Evolutionary conservation across 2,888 invertebrate species (phyloP).

Genomic region (Drosophila robusta): DNA sequence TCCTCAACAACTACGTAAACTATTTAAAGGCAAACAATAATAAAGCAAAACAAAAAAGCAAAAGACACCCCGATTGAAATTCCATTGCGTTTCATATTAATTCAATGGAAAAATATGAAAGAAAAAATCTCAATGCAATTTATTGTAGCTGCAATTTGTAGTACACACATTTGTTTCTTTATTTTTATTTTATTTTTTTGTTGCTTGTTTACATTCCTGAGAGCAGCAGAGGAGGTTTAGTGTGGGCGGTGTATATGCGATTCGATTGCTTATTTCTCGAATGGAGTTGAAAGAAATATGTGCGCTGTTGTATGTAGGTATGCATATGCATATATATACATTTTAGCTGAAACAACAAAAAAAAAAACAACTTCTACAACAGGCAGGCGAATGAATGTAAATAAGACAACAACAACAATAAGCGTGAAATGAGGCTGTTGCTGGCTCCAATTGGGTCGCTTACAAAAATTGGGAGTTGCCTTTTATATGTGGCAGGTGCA

Average conservation of each 20-base stretch:
- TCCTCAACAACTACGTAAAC: not conserved
- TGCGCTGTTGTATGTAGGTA: conserved; percentile 23
- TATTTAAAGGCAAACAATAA: not conserved
- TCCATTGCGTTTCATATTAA: conserved; percentile 6
- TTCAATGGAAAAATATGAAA: conserved; percentile 13
- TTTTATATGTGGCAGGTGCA: conserved; percentile 35
- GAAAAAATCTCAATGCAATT: conserved; percentile 21
- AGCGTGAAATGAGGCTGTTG: conserved; percentile 9
- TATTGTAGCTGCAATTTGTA: conserved; percentile 21
- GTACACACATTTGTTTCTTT: conserved; percentile 9
- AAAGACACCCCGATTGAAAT: conserved; percentile 12
- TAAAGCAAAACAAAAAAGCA: not conserved
- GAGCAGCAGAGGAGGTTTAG: not conserved
- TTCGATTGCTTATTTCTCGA: conserved; percentile 33
- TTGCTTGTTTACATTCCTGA: conserved; percentile 50
- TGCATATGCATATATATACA: not conserved
- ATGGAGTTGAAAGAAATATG: conserved; percentile 66
- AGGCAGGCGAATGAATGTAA: conserved; percentile 15
- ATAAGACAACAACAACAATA: conserved; percentile 18
- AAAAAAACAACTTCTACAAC: not conserved
- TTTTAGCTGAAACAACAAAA: conserved; percentile 1
- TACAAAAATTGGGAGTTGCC: conserved; percentile 45
- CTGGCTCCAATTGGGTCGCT: conserved; percentile 43
- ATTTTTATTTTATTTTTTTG: not conserved
- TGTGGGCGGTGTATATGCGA: conserved; percentile 3